phyloP scores from a whole-genome alignment of 1,140 invertebrate genomes.

The Halictus rubicundus region DNA sequence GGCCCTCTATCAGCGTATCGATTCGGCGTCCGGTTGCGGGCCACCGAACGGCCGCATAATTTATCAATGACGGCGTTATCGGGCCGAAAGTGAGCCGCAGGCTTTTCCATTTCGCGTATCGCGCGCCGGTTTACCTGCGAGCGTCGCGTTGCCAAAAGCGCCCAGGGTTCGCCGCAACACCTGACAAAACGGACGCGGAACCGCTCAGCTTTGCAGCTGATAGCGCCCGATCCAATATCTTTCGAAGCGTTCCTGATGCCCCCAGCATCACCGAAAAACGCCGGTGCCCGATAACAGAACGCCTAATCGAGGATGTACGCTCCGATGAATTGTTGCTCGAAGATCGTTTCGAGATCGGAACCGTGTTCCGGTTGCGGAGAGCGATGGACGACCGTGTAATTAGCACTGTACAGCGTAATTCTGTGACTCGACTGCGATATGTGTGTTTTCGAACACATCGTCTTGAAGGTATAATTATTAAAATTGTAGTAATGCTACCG shows the following conservation, averaged over 20 bases:
- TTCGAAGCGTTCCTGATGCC: slow-evolving; percentile 3
- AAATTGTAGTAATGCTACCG: too few species aligned
- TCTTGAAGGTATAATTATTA: too few species aligned
- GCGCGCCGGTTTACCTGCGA: slow-evolving; percentile 30
- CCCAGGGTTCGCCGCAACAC: slow-evolving; percentile 21
- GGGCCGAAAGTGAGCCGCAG: slow-evolving; percentile 37
- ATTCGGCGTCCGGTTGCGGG: neutral
- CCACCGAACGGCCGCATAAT: slow-evolving; percentile 32
- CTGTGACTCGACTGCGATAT: too few species aligned
- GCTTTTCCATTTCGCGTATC: slow-evolving; percentile 45
- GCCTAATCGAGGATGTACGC: neutral
- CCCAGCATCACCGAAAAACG: neutral
- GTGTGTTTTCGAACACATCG: too few species aligned
- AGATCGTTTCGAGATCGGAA: too few species aligned
- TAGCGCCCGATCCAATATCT: slow-evolving; percentile 43
- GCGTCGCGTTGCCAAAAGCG: slow-evolving; percentile 37
- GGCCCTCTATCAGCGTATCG: slow-evolving; percentile 9
- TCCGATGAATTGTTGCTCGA: slow-evolving; percentile 14
- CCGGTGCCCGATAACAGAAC: slow-evolving; percentile 3
- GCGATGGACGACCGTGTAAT: too few species aligned
- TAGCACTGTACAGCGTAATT: too few species aligned
- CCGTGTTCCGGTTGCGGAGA: too few species aligned
- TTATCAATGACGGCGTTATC: slow-evolving; percentile 49
- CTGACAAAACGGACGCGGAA: slow-evolving; percentile 34
- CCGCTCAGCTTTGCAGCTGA: slow-evolving; percentile 7